phyloP scores from a whole-genome alignment of 1,140 invertebrate genomes.

The Belonocnema kinseyi region DNA sequence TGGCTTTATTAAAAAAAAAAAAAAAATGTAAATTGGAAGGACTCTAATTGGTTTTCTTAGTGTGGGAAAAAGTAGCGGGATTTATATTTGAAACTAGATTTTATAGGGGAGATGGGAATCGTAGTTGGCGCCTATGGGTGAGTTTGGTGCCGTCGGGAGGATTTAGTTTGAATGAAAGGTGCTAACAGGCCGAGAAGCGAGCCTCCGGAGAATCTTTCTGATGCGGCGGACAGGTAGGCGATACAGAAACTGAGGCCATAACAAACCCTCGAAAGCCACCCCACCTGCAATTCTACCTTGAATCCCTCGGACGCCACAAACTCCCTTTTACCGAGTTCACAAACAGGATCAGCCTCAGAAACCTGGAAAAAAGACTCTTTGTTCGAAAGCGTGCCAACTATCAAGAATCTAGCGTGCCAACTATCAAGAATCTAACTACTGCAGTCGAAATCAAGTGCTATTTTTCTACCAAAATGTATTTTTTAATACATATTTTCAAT shows the following conservation, averaged over 20 bases:
- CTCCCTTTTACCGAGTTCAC: too few species aligned
- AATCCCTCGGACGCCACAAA: constrained; percentile 36
- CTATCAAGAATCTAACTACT: neutral
- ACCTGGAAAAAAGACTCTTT: neutral
- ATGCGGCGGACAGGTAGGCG: constrained; percentile 45
- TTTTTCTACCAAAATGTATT: too few species aligned
- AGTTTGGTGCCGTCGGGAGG: too few species aligned
- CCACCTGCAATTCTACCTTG: constrained; percentile 40
- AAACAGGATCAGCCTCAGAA: too few species aligned
- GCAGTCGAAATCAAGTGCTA: too few species aligned
- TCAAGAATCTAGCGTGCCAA: neutral
- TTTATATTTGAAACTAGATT: constrained; percentile 44
- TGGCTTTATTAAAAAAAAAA: too few species aligned
- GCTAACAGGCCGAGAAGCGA: constrained; percentile 31
- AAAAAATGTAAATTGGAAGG: too few species aligned
- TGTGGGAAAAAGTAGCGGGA: constrained; percentile 19
- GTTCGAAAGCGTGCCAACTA: constrained; percentile 33
- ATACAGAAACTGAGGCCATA: constrained; percentile 45
- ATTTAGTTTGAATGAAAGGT: constrained; percentile 20
- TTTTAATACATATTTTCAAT: too few species aligned
- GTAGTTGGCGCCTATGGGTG: neutral
- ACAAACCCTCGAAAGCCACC: constrained; percentile 40
- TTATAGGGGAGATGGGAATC: constrained; percentile 44
- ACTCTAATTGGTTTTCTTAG: too few species aligned
- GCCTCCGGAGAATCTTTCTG: constrained; percentile 38